Conservation (phyloP, 2,797 vertebrate genomes). For the Kryptopterus vitreolus region DNA sequence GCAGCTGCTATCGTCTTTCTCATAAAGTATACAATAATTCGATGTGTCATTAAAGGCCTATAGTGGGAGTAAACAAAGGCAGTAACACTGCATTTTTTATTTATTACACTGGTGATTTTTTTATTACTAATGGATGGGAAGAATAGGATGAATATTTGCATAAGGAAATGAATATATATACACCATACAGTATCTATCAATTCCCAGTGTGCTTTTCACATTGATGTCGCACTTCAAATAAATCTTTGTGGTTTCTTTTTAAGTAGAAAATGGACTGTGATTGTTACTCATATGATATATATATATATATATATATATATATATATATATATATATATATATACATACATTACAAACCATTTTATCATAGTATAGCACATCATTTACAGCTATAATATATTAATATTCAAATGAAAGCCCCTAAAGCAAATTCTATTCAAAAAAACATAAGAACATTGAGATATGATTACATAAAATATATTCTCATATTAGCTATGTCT, state of each 20-base stretch:
- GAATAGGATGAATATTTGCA: neutral
- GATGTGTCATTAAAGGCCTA: neutral
- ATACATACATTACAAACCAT: too few relatives aligned
- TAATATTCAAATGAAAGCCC: neutral
- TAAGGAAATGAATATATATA: neutral
- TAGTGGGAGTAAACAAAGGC: slow-evolving; percentile 3
- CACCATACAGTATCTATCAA: neutral
- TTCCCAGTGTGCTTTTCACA: neutral
- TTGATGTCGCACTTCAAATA: neutral
- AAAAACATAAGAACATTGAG: neutral
- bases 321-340: too few relatives aligned
- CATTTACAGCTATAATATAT: neutral
- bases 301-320: neutral
- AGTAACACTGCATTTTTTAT: slow-evolving; percentile 20
- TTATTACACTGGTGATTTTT: neutral
- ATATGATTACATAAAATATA: neutral
- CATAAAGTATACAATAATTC: neutral
- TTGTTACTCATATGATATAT: neutral
- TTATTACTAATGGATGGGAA: neutral
- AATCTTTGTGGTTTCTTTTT: neutral
- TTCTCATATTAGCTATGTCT: neutral
- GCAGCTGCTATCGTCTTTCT: slow-evolving; percentile 3
- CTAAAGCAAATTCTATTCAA: slow-evolving; percentile 2
- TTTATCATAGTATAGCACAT: too few relatives aligned
- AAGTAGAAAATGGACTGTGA: neutral